Evolutionary conservation across 2,888 invertebrate genomes (phyloP), one percentile per base, ranked within the genome.

Genomic region (Polydrusus tereticollis): DNA sequence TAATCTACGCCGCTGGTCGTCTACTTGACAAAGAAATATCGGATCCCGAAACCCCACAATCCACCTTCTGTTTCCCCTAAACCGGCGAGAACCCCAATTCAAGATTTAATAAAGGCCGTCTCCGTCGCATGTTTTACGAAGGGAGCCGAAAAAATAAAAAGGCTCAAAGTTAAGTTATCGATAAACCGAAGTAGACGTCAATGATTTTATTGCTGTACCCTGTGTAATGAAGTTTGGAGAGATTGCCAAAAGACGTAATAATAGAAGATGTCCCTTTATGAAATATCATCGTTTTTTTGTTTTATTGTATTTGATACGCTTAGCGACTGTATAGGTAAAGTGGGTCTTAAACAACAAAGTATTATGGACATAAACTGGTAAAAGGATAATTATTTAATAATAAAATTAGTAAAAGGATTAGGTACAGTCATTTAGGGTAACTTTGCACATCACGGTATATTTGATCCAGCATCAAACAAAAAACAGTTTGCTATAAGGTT

Each of bases 51-150:
- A 26, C 18, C 33, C 18, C 14, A 33, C 45, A 33, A 29, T 33
- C 29, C 52, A 16, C 52, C 52, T 18, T 33, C 47, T 12, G 38
- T 20, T 20, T 33, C 57, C 47, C 50, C 33, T 57, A 55, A 57
- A 36, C 65, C 57, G 18, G n/a, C 57, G 43, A 63, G 47, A 47
- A 66, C 65, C 65, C 65, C 43, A 57, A 66, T 66, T 66, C 65
- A 55, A 66, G 57, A 66, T 66, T 66, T 66, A 66, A 66, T 66
- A 66, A 66, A 66, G 43, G 57, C 55, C 41, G 65, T 43, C 62
- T 62, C 33, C 16, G 47, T 62, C 16, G 57, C 55, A 45, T 57
- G 65, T 66, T 66, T 43, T 41, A 26, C 65, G 57, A 66, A 57
- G 55, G 57, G 45, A 57, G 45, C 29, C 16, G 29, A 55, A 55